These are phyloP conservation scores for Chloroceryle inda DNA, from an alignment of 2,797 vertebrate species.

Conservation along the genomic window DNA sequence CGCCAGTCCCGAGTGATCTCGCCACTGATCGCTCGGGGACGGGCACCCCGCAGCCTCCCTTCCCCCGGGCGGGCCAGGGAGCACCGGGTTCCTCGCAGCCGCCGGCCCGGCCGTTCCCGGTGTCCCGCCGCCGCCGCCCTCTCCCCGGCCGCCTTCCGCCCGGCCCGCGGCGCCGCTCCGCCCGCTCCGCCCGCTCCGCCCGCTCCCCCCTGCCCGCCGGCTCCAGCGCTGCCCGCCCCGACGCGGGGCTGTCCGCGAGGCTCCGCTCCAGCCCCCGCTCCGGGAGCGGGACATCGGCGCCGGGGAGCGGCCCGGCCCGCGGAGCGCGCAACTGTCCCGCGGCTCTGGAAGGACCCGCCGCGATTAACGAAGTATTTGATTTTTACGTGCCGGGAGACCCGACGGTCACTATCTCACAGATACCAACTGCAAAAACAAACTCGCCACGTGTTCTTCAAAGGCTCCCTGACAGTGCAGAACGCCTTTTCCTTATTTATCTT, in stretches of 20 bases:
- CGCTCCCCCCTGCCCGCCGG: not conserved
- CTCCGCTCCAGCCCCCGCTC: not conserved
- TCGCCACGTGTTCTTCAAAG: slow-evolving; percentile 72
- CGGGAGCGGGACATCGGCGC: not conserved
- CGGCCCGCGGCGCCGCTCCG: too few relatives aligned
- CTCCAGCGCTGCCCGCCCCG: not conserved
- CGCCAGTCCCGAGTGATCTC: not conserved
- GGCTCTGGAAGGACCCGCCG: not conserved
- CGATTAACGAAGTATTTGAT: not conserved
- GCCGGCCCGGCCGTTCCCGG: not conserved
- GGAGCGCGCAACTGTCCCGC: not conserved
- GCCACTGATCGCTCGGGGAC: not conserved
- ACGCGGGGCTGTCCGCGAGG: not conserved
- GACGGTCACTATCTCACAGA: not conserved
- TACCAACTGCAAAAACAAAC: slow-evolving; percentile 24
- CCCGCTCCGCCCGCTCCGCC: too few relatives aligned
- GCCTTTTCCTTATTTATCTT: slow-evolving; percentile 71
- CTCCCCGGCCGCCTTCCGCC: not conserved
- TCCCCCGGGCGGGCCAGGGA: not conserved
- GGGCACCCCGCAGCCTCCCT: not conserved
- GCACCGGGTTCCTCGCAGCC: not conserved
- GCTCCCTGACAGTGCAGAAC: slow-evolving; percentile 67
- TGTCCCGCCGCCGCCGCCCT: not conserved
- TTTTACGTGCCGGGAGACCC: not conserved
- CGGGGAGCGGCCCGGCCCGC: not conserved